A percentile compares a stretch with the other conserved stretches of the same genome.
Evolutionary conservation across 2,113 vertebrate species (phyloP).

Genomic region (Saguinus imperator): DNA sequence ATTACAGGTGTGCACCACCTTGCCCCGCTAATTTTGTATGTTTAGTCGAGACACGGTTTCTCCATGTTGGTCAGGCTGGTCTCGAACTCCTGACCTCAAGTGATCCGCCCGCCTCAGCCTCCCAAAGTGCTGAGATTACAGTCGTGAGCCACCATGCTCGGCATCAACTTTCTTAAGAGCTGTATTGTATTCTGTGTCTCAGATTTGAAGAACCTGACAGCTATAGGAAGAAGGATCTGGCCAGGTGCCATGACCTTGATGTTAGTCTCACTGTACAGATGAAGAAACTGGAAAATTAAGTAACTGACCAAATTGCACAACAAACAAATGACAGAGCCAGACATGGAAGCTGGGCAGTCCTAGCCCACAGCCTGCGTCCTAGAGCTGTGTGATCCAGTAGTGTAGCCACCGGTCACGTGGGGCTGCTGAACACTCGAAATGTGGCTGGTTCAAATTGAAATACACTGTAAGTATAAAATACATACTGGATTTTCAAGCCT

Average conservation of each 20-base stretch:
- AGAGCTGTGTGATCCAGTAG: fast-evolving
- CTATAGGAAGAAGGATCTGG: no score
- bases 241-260: not conserved
- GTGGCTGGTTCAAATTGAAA: fast-evolving
- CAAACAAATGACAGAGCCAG: not conserved
- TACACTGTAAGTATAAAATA: not conserved
- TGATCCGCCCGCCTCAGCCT: no score
- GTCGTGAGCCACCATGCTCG: no score
- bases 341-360: not conserved
- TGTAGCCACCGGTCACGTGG: not conserved
- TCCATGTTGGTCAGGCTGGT: no score
- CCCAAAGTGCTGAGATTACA: no score
- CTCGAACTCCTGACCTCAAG: no score
- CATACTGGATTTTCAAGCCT: not conserved
- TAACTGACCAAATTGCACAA: not conserved
- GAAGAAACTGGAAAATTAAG: not conserved
- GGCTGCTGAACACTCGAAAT: not conserved
- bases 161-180: not conserved
- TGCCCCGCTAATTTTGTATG: no score
- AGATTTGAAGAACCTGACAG: no score
- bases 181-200: not conserved
- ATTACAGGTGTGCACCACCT: no score
- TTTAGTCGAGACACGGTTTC: no score
- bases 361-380: not conserved
- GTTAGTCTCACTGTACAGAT: not conserved